A percentile compares a stretch with the other conserved stretches of the same genome.
These are phyloP conservation scores for Zeugodacus cucurbitae DNA, from an alignment of 1,140 invertebrate genomes.

Conservation along the genomic window DNA sequence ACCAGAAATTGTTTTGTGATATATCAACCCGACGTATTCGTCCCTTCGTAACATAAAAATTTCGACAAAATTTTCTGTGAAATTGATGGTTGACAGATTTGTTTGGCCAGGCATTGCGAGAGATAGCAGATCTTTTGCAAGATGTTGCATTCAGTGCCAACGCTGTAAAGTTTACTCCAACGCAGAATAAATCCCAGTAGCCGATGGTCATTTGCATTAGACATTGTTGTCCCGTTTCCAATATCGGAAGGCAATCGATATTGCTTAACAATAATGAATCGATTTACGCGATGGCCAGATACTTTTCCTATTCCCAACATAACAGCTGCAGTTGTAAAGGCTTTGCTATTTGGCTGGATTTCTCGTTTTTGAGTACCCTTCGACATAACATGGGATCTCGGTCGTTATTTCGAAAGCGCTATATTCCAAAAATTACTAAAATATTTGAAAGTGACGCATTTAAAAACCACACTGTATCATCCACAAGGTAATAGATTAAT, in stretches of 20 bases:
- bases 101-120: background rate
- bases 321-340: too few species aligned
- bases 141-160: too few species aligned
- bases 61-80: background rate
- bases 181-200: background rate
- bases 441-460: too few species aligned
- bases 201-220: background rate
- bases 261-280: slow-evolving; percentile 11
- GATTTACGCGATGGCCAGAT: slow-evolving; percentile 30
- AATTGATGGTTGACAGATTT: background rate
- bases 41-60: background rate
- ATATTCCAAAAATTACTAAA: too few species aligned
- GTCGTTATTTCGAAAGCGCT: too few species aligned
- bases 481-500: too few species aligned
- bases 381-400: too few species aligned
- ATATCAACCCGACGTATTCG: background rate
- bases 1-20: background rate
- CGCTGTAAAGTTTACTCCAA: background rate
- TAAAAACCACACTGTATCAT: too few species aligned
- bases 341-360: too few species aligned
- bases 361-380: too few species aligned
- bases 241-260: background rate
- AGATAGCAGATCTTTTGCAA: too few species aligned
- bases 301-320: too few species aligned
- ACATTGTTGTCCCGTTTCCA: background rate